phyloP scores from a whole-genome alignment of 2,888 invertebrate species.

The Dicranocentrus wangi region DNA sequence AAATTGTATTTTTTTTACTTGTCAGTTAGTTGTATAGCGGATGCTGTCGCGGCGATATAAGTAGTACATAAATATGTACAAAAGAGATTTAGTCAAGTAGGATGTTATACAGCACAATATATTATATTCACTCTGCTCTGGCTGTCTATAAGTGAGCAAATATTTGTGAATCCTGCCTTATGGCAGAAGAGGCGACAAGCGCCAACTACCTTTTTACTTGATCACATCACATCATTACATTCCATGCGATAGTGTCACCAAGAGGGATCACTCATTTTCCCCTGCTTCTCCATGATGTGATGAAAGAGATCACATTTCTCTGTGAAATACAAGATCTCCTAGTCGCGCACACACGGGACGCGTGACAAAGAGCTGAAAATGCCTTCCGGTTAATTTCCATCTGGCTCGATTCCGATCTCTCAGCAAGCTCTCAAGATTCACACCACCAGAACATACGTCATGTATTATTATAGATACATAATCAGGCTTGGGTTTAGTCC shows the following conservation, averaged over 20 bases:
- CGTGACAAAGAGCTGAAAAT: conserved; percentile 48
- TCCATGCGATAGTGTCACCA: background rate
- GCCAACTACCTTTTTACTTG: background rate
- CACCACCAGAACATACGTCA: no score
- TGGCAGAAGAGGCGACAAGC: background rate
- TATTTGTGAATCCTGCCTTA: conserved; percentile 56
- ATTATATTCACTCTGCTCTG: no score
- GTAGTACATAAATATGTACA: no score
- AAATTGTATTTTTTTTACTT: no score
- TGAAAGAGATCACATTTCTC: conserved; percentile 37
- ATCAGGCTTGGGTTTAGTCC: background rate
- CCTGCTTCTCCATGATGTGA: conserved; percentile 15
- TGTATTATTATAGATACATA: no score
- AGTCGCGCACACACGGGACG: conserved; percentile 8
- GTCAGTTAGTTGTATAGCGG: no score
- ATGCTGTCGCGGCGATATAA: no score
- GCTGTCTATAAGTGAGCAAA: conserved; percentile 60
- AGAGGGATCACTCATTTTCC: conserved; percentile 40
- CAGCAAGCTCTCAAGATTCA: background rate
- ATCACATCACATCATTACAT: conserved; percentile 20
- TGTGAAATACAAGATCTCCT: conserved; percentile 7
- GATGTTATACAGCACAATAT: no score
- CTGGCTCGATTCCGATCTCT: background rate
- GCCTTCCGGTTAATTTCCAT: conserved; percentile 58
- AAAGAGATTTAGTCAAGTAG: no score